Evolutionary conservation across 2,888 invertebrate species (phyloP).

Genomic region (Ornithoptera alexandrae): DNA sequence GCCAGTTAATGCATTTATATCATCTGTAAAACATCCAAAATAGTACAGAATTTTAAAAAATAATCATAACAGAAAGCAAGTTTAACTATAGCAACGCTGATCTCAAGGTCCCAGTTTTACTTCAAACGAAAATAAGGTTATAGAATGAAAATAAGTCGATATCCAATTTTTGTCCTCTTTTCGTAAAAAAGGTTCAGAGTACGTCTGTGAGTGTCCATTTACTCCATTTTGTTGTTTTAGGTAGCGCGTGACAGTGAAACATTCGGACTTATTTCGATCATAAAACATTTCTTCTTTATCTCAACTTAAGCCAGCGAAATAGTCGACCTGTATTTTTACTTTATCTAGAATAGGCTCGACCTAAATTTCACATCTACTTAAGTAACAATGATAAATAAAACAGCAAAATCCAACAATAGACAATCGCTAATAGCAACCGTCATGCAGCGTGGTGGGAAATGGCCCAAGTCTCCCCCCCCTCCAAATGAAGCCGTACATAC

Average conservation of each 20-base stretch:
- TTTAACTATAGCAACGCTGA: not conserved
- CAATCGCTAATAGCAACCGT: no score
- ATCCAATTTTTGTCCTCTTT: not conserved
- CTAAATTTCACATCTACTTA: no score
- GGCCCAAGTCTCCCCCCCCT: no score
- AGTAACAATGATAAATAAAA: no score
- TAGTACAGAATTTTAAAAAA: no score
- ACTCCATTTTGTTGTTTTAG: not conserved
- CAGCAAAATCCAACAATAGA: no score
- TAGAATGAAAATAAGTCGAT: not conserved
- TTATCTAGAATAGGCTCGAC: no score
- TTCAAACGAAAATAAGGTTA: not conserved
- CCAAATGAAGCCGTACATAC: no score
- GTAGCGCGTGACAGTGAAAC: not conserved
- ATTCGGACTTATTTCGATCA: not conserved
- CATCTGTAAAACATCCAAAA: no score
- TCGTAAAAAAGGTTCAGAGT: not conserved
- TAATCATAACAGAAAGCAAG: not conserved
- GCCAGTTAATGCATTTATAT: no score
- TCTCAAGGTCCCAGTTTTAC: not conserved
- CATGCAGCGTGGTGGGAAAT: no score
- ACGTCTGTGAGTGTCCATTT: not conserved
- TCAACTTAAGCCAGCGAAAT: not conserved
- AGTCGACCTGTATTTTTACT: not conserved
- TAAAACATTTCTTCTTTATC: not conserved